Evolutionary conservation across 2,113 vertebrate genomes (phyloP).

Genomic region (Erythrocercus mccallii): DNA sequence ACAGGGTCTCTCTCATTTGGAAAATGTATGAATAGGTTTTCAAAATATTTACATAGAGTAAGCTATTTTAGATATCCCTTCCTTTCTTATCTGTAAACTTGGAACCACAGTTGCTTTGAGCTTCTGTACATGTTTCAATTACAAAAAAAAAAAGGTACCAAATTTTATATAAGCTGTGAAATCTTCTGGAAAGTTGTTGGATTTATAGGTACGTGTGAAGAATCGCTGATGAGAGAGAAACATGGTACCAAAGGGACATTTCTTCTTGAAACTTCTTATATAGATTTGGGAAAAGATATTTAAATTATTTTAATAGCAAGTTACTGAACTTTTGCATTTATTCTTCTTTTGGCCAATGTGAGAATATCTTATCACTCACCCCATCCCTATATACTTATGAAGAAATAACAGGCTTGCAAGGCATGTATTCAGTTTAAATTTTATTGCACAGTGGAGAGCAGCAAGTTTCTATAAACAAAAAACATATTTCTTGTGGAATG

Average conservation of each 20-base stretch:
- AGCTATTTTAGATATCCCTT: not conserved
- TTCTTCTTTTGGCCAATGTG: not conserved
- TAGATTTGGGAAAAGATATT: not conserved
- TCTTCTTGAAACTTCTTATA: not conserved
- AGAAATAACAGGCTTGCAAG: not conserved
- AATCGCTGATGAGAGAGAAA: not conserved
- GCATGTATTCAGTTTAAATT: not conserved
- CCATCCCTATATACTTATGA: fast-evolving
- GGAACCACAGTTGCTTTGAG: not conserved
- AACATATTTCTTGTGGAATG: not conserved
- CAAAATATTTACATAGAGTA: not conserved
- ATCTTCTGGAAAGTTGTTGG: not conserved
- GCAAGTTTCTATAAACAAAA: not conserved
- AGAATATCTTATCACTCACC: not conserved
- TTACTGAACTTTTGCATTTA: not conserved
- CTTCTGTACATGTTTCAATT: not conserved
- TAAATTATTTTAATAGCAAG: not conserved
- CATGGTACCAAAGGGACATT: not conserved
- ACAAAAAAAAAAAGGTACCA: not conserved
- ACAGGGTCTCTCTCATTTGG: not conserved
- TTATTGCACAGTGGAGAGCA: not conserved
- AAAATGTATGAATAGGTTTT: not conserved
- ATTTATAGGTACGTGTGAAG: not conserved
- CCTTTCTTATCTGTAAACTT: not conserved
- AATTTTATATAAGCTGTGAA: not conserved